phyloP scores from a whole-genome alignment of 2,797 vertebrate species.

The Orientallactaga sibirica region DNA sequence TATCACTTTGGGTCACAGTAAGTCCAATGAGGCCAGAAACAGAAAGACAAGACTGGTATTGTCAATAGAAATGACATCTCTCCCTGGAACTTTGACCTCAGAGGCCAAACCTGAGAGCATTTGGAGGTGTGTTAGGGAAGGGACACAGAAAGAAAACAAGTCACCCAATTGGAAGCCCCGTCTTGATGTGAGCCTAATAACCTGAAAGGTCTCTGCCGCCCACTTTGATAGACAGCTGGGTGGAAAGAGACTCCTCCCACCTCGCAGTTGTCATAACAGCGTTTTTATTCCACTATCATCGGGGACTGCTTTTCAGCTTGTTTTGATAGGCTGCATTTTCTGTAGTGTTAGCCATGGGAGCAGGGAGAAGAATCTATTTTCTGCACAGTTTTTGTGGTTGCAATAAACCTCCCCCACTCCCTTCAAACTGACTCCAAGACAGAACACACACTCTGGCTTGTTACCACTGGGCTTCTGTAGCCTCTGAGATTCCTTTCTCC shows the following conservation, averaged over 20 bases:
- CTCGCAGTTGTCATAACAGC: slow-evolving; percentile 61
- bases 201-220: not conserved
- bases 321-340: slow-evolving; percentile 76
- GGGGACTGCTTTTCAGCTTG: slow-evolving; percentile 68
- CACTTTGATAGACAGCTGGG: slow-evolving; percentile 47
- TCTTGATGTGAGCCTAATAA: not conserved
- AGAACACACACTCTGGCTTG: slow-evolving; percentile 52
- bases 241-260: slow-evolving; percentile 50
- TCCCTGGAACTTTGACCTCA: slow-evolving; percentile 46
- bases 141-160: not conserved
- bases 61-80: slow-evolving; percentile 57
- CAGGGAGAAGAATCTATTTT: slow-evolving; percentile 68
- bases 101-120: not conserved
- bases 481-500: slow-evolving; percentile 74
- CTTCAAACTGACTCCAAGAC: slow-evolving; percentile 24
- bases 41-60: not conserved
- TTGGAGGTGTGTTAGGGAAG: not conserved
- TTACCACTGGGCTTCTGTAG: slow-evolving; percentile 60
- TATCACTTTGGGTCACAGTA: slow-evolving; percentile 18
- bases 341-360: slow-evolving; percentile 40
- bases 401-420: slow-evolving; percentile 48
- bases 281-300: slow-evolving; percentile 48
- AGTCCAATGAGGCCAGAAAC: not conserved
- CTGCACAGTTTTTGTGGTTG: slow-evolving; percentile 72
- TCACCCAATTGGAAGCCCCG: not conserved